phyloP scores from a whole-genome alignment of 2,888 invertebrate genomes.

The Baronia brevicornis region DNA sequence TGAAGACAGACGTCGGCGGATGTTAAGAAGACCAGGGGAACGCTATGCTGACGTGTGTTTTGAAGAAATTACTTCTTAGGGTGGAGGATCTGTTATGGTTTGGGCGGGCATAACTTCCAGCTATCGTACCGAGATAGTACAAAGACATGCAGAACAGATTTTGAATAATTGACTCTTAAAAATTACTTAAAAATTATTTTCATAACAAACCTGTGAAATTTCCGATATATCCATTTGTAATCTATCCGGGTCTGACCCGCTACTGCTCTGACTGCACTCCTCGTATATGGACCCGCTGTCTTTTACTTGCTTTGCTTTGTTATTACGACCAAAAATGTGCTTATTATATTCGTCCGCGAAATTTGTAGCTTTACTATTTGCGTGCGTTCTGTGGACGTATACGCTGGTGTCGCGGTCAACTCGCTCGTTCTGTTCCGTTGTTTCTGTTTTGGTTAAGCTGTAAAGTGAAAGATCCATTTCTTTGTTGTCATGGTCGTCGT shows the following conservation, averaged over 20 bases:
- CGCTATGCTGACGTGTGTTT: no score
- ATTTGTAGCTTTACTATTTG: conserved; percentile 39
- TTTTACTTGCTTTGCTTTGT: conserved; percentile 45
- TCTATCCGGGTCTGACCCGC: conserved; percentile 84
- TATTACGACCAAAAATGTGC: conserved; percentile 44
- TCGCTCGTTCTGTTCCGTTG: conserved; percentile 38
- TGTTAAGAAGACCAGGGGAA: no score
- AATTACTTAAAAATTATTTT: conserved; percentile 1
- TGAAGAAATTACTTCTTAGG: no score
- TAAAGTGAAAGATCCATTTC: conserved; percentile 70
- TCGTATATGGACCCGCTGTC: conserved; percentile 72
- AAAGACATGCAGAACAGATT: not conserved
- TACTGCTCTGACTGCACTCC: conserved; percentile 79
- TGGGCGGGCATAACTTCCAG: no score
- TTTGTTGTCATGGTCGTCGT: conserved; percentile 59
- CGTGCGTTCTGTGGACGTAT: conserved; percentile 38
- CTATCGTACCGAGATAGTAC: not conserved
- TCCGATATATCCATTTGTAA: conserved; percentile 82
- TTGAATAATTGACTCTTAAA: not conserved
- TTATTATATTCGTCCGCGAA: conserved; percentile 58
- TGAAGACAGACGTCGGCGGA: no score
- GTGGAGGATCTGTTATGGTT: no score
- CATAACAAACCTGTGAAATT: conserved; percentile 56
- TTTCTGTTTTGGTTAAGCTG: conserved; percentile 55
- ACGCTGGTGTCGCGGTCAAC: conserved; percentile 34